A percentile compares a stretch with the other conserved stretches of the same genome.
These are phyloP conservation scores for Xiphorhynchus erythropygius DNA, from an alignment of 2,797 vertebrate species.

Conservation along the genomic window DNA sequence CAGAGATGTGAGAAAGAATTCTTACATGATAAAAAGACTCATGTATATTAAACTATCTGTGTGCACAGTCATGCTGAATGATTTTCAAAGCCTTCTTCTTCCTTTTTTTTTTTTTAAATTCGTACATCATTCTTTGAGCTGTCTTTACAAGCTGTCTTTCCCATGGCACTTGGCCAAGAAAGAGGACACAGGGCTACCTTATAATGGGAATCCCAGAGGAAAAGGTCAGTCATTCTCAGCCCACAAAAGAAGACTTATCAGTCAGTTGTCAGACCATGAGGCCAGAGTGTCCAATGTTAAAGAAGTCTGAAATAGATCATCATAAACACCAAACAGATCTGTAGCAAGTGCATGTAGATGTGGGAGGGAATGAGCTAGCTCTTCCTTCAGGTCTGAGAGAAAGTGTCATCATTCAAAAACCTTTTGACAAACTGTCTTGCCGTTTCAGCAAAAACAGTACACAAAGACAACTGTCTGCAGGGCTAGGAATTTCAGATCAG, in stretches of 20 bases:
- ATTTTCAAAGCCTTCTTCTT: conserved; percentile 45
- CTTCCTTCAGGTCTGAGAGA: background rate
- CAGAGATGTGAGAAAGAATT: background rate
- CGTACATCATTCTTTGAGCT: conserved; percentile 36
- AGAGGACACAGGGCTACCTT: background rate
- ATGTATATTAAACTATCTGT: background rate
- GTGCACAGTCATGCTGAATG: conserved; percentile 36
- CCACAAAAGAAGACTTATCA: conserved; percentile 57
- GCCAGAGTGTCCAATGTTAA: background rate
- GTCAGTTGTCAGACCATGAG: conserved; percentile 43
- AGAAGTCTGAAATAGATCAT: conserved; percentile 24
- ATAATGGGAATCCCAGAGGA: conserved; percentile 32
- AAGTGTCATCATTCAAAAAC: background rate
- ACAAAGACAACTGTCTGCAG: background rate
- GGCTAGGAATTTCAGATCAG: background rate
- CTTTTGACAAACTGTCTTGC: conserved; percentile 15
- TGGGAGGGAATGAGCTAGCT: background rate
- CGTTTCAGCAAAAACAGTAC: conserved; percentile 4
- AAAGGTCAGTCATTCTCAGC: conserved; percentile 66
- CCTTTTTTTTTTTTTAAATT: background rate
- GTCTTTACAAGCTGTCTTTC: conserved; percentile 39
- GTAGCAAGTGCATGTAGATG: background rate
- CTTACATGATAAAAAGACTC: background rate
- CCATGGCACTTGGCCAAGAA: conserved; percentile 58
- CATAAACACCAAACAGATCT: background rate